Base-by-base conservation (phyloP, 1,140 invertebrate species). In the Dryas iulia region DNA sequence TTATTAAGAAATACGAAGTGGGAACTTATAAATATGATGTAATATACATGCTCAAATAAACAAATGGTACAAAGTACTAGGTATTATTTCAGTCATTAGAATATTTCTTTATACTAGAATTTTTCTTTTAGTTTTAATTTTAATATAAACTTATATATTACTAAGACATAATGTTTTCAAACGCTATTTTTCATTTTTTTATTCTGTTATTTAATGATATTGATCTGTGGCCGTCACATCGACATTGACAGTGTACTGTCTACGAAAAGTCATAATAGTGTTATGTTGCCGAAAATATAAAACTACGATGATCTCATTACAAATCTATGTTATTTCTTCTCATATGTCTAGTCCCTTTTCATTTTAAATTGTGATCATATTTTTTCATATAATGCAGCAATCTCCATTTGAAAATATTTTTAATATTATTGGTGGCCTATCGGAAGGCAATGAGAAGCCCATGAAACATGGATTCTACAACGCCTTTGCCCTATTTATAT, bases 391-490 rank as follows among this genome's bases (percentile, higher is more conserved):
- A 69, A 90, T 91, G 89, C 89, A 91, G 73, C 85, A 90, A 67
- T 90, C 89, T 28, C 87, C 89, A 26, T 91, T 91, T 75, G 89
- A 91, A 63, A 91, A 91, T 77, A 89, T 90, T 73, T 90, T 91
- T 61, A 91, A 89, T 68, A 90, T 90, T 35, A 86, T 92, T 57
- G 90, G 88, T 63, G 89, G 90, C 57, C 66, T 92, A 74, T 84
- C 91, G 1, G 87, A 92, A 69, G 90, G 90, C 30, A 92, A 92
- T 72, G 96, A 97, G 89, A 97, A 97, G 87, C 96, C 96, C n/a
- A 93, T 97, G 75, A 97, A 97, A 86, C 95, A 97, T 83, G 96
- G 96, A 0, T 94, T 97, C 78, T 97, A 97, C 83, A 97, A 97
- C 93, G 96, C 96, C 1, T 92, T 97, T 26, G 96, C 96, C 10